Evolutionary conservation across 2,888 invertebrate species (phyloP).

Genomic region (Amphipyra tragopoginis): DNA sequence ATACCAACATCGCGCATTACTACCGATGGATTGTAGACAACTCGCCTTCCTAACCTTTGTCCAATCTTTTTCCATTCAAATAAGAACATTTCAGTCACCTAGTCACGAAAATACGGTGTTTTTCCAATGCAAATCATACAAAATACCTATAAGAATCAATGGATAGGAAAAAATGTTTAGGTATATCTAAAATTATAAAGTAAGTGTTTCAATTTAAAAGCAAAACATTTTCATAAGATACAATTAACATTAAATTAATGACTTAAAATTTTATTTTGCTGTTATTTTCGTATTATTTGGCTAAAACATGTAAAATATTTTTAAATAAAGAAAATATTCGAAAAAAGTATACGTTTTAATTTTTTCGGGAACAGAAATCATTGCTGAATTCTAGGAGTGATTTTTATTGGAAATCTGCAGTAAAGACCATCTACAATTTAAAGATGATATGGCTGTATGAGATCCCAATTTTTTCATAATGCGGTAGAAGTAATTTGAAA

Average conservation of each 20-base stretch:
- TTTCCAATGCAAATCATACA: constrained; percentile 6
- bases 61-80: background rate
- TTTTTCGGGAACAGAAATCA: background rate
- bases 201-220: too few relatives aligned
- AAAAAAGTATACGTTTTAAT: background rate
- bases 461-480: background rate
- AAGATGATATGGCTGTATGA: background rate
- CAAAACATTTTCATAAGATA: background rate
- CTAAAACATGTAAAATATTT: constrained; percentile 9
- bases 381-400: background rate
- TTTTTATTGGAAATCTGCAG: background rate
- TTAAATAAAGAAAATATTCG: constrained; percentile 15
- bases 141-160: background rate
- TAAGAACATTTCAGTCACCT: constrained; percentile 25
- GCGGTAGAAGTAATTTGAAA: background rate
- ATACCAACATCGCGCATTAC: constrained; percentile 93
- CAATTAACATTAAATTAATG: background rate
- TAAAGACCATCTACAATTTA: background rate
- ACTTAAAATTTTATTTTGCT: background rate
- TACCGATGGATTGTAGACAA: constrained; percentile 93
- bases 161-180: too few relatives aligned
- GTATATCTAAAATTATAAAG: too few relatives aligned
- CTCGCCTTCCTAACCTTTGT: constrained; percentile 61
- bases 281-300: constrained; percentile 7
- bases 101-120: constrained; percentile 36